Evolutionary conservation across 2,797 vertebrate genomes (phyloP).

Genomic region (Acrocephalus scirpaceus): DNA sequence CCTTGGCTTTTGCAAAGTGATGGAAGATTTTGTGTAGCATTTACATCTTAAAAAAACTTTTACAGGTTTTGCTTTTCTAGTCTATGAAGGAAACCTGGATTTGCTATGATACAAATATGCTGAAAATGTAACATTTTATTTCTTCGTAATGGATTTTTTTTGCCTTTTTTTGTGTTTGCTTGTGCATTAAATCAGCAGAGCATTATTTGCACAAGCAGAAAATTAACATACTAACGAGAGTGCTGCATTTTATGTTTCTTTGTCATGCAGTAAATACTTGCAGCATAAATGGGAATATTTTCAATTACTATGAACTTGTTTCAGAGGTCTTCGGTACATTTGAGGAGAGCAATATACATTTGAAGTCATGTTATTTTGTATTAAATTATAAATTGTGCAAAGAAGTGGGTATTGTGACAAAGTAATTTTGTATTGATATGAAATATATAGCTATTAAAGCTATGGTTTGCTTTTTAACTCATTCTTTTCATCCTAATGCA

Average conservation of each 20-base stretch:
- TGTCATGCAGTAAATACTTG: background rate
- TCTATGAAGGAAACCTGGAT: background rate
- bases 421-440: slow-evolving; percentile 22
- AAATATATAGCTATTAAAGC: slow-evolving; percentile 31
- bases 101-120: background rate
- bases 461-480: slow-evolving; percentile 2
- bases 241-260: background rate
- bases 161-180: background rate
- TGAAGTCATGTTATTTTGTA: slow-evolving; percentile 42
- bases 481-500: background rate
- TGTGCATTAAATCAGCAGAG: background rate
- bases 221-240: background rate
- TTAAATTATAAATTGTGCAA: slow-evolving; percentile 31
- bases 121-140: background rate
- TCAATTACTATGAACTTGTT: background rate
- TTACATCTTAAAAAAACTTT: background rate
- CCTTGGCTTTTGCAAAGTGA: background rate
- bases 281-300: slow-evolving; percentile 17
- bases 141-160: background rate
- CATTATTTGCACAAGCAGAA: slow-evolving; percentile 11
- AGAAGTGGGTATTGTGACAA: background rate
- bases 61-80: background rate
- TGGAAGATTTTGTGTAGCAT: background rate
- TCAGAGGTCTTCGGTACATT: slow-evolving; percentile 8
- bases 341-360: slow-evolving; percentile 16